Conservation (phyloP, 2,888 invertebrate genomes). For the Lasioglossum pauxillum region DNA sequence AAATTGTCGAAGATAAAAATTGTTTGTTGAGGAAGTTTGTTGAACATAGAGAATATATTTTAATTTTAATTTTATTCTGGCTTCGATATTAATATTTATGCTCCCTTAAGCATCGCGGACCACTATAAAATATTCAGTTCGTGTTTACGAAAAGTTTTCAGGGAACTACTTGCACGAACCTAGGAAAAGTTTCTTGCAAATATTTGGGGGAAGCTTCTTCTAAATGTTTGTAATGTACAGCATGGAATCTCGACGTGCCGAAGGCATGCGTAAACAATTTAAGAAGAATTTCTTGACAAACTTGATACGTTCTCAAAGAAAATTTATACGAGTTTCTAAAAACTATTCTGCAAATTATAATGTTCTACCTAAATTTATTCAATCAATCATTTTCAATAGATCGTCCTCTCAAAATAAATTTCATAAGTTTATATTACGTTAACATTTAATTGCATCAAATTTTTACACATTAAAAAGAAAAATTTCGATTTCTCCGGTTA, state of each 20-base stretch:
- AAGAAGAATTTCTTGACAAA: neutral
- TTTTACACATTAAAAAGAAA: neutral
- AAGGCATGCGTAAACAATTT: neutral
- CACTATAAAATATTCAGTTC: slow-evolving; percentile 3
- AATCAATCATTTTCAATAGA: neutral
- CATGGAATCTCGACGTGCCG: neutral
- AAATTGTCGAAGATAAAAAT: neutral
- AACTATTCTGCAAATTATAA: neutral
- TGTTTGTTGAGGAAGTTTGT: neutral
- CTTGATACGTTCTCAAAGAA: neutral
- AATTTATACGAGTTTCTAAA: neutral
- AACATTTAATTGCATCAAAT: neutral
- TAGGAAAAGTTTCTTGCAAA: neutral
- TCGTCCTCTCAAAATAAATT: neutral
- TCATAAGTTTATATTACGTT: neutral
- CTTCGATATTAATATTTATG: slow-evolving; percentile 7
- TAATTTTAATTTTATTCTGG: neutral
- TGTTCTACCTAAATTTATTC: neutral
- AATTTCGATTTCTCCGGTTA: neutral
- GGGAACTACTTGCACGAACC: neutral
- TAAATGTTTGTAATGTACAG: slow-evolving; percentile 10
- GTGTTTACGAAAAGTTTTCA: neutral
- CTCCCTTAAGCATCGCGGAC: neutral
- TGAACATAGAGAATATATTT: neutral
- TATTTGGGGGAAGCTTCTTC: neutral